Evolutionary conservation across 1,140 invertebrate species (phyloP).

Genomic region (Apis cerana): DNA sequence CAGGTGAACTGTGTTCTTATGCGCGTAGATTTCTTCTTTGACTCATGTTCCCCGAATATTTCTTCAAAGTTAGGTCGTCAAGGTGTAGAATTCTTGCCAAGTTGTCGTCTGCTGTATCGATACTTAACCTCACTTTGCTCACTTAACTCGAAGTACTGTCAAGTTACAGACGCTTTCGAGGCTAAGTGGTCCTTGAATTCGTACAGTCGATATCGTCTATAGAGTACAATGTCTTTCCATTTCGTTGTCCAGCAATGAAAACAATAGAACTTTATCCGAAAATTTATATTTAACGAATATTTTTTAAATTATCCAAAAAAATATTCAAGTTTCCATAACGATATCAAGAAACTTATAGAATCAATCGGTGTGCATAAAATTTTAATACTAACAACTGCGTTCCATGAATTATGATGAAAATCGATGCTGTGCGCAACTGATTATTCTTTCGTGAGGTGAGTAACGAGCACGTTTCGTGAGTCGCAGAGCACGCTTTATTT

Average conservation of each 20-base stretch:
- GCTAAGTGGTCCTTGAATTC: conserved; percentile 22
- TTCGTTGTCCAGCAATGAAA: neutral
- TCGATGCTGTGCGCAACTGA: conserved; percentile 1
- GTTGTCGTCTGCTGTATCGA: conserved; percentile 41
- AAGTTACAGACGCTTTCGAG: conserved; percentile 17
- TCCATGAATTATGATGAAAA: conserved; percentile 15
- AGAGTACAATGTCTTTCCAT: neutral
- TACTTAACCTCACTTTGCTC: conserved; percentile 62
- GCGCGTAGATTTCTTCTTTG: neutral
- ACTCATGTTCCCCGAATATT: neutral
- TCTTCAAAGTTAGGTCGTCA: neutral
- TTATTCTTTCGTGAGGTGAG: neutral
- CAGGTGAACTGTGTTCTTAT: conserved; percentile 3
- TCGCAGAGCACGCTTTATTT: neutral
- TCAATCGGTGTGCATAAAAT: neutral
- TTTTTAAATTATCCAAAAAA: neutral
- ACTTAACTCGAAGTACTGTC: conserved; percentile 40
- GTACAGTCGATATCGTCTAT: conserved; percentile 22
- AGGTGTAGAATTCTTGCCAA: conserved; percentile 4
- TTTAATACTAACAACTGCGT: conserved; percentile 12
- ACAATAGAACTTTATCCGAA: neutral
- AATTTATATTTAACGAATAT: neutral
- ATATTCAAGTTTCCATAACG: neutral
- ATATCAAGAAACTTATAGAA: neutral
- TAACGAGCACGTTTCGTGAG: neutral